Evolutionary conservation across 2,113 vertebrate genomes (phyloP), one percentile per base, ranked within the genome.

Genomic region (Athene noctua): DNA sequence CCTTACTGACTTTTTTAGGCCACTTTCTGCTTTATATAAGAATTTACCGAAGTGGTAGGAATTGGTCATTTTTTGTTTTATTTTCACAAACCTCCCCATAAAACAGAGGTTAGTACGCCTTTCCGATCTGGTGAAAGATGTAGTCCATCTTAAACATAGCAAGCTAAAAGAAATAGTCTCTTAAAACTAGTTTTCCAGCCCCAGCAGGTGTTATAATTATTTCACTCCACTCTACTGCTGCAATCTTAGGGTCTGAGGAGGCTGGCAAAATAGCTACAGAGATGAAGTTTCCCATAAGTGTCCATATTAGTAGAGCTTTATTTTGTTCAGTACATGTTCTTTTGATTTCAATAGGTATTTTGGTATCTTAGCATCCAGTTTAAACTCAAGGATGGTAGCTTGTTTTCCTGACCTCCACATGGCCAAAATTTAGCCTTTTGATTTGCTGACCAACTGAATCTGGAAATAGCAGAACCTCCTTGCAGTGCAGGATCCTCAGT

Each of bases 151-250:
- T 71, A 83, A 92, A 95, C n/a, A 17, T 59, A 84, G 79, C 26
- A 91, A 92, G 78, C 20, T 70, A 77, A 82, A 94, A 94, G 58
- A 89, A 89, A 94, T 9, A 80, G 52, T 59, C 91, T 71, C 61
- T 87, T 89, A 94, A 90, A 92, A 67, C 38, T 63, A 63, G 75
- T 47, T 89, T 96, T 86, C 63, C 26, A 59, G 65, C 18, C 73
- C 47, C 93, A 91, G 84, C 70, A 92, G 84, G 73, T 94, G 65
- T 91, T 89, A 86, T 7, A 86, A 88, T 94, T 91, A 91, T 85
- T 89, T 84, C 89, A 81, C 77, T 92, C 68, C 29, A 80, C 42
- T 71, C 74, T 51, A 34, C 62, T 49, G 36, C 40, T 91, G 44
- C 61, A 89, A 36, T 30, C 14, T 57, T 49, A 71, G 84, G 62